Base-by-base conservation (phyloP, 2,113 vertebrate genomes). In the Abramis brama region DNA sequence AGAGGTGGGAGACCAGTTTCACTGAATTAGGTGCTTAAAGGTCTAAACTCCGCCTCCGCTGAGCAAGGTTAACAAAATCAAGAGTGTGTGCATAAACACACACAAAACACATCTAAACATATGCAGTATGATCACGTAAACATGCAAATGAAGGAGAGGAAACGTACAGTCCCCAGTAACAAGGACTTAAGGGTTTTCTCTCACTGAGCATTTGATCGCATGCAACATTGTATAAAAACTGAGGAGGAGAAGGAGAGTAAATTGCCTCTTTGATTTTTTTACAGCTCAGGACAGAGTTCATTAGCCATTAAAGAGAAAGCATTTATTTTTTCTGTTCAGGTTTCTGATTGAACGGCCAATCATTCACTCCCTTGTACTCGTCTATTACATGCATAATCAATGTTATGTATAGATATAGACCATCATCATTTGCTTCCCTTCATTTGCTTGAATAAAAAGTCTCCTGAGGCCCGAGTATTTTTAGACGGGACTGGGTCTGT, bases 11-110 rank as follows among this genome's bases (percentile, higher is more conserved):
- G 39, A 66, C 84, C 75, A 74, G 87, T 84, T 84, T 85, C 70
- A 77, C 36, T 27, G 90, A 90, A 91, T 93, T 93, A 93, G 88
- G 82, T 89, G 85, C 92, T 93, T 93, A 91, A 90, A 88, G 92
- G 84, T 88, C 87, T 83, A 83, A 75, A 73, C 86, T 92, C 86
- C 87, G 59, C 91, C 88, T 76, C 79, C 74, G 60, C 68, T 79
- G 83, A 62, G 13, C 68, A 75, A 86, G 88, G 77, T 88, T 89
- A 89, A 90, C 86, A 85, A 86, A 89, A 89, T 87, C 83, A 70
- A 82, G 88, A 84, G 66, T 79, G 25, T 76, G 23, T 12, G n/a
- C 33, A 43, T 77, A 6, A 79, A 45, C 74, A n/a, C 55, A 64
- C 79, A 84, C n/a, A 78, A 5, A 50, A 83, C 79, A 62, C 23